Percentiles rank a stretch among this genome's conserved stretches.
phyloP scores from a whole-genome alignment of 2,888 invertebrate genomes.

The Nysson spinosus region DNA sequence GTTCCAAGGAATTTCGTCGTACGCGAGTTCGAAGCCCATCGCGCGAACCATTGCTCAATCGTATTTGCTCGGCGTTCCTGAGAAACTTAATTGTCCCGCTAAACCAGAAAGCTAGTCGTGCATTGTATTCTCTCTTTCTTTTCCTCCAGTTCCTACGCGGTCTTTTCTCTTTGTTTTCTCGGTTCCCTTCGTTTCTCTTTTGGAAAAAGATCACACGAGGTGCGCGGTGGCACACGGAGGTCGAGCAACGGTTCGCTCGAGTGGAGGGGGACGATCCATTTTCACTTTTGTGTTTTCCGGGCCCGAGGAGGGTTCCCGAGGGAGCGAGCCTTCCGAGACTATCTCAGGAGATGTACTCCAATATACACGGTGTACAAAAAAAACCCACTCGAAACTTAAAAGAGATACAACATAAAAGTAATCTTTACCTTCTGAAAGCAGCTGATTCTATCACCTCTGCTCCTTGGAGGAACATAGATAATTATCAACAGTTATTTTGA shows the following conservation, averaged over 20 bases:
- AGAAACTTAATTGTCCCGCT: slow-evolving; percentile 27
- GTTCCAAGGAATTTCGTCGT: too few relatives aligned
- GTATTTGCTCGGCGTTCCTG: slow-evolving; percentile 9
- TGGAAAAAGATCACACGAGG: slow-evolving; percentile 31
- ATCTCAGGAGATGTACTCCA: slow-evolving; percentile 71
- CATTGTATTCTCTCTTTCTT: slow-evolving; percentile 7
- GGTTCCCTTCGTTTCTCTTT: background rate
- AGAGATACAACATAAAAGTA: too few relatives aligned
- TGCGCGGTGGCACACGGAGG: slow-evolving; percentile 23
- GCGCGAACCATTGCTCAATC: too few relatives aligned
- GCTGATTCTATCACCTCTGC: too few relatives aligned
- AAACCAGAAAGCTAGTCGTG: slow-evolving; percentile 36
- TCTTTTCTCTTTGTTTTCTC: background rate
- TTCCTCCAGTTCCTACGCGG: too few relatives aligned
- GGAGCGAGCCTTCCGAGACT: slow-evolving; percentile 63
- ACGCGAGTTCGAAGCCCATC: too few relatives aligned
- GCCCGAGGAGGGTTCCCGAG: slow-evolving; percentile 66
- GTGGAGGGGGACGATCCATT: slow-evolving; percentile 52
- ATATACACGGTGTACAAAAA: too few relatives aligned
- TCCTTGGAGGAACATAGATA: too few relatives aligned
- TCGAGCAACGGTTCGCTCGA: slow-evolving; percentile 59
- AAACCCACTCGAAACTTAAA: too few relatives aligned
- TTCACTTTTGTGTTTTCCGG: slow-evolving; percentile 70
- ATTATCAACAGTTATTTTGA: too few relatives aligned
- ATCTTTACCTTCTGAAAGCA: too few relatives aligned